Evolutionary conservation across 2,113 vertebrate species (phyloP).

Genomic region (Elachura formosa): DNA sequence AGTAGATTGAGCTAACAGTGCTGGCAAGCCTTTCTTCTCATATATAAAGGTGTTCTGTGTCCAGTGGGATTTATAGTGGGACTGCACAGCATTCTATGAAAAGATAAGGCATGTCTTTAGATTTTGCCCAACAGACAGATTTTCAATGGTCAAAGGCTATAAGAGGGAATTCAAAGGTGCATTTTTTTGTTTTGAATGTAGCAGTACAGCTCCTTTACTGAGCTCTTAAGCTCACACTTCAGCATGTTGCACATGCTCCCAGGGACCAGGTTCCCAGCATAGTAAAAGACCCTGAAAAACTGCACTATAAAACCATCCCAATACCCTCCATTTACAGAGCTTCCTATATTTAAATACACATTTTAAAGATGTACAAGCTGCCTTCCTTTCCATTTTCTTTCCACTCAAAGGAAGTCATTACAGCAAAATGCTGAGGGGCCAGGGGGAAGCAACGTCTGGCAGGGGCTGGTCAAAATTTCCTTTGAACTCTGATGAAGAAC

Average conservation of each 20-base stretch:
- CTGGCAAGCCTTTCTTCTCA: background rate
- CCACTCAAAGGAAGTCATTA: constrained; percentile 53
- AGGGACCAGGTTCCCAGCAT: background rate
- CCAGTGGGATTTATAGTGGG: background rate
- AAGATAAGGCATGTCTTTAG: background rate
- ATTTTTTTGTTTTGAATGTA: background rate
- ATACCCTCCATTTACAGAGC: background rate
- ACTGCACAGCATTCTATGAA: background rate
- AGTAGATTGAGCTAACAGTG: background rate
- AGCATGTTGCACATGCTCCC: background rate
- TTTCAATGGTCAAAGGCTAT: background rate
- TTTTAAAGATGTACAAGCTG: constrained; percentile 58
- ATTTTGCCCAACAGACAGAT: background rate
- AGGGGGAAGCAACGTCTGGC: background rate
- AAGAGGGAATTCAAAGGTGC: background rate
- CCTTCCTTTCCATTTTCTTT: constrained; percentile 55
- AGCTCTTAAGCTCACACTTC: background rate
- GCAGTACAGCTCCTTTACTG: background rate
- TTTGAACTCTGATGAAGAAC: constrained; percentile 58
- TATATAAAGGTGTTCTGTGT: background rate
- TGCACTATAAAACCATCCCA: background rate
- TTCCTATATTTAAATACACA: background rate
- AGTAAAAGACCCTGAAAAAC: background rate
- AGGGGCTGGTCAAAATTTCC: background rate
- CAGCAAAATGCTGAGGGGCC: background rate